A percentile compares a stretch with the other conserved stretches of the same genome.
These are phyloP conservation scores for Stigmatopora nigra DNA, from an alignment of 2,113 vertebrate species.

Conservation along the genomic window DNA sequence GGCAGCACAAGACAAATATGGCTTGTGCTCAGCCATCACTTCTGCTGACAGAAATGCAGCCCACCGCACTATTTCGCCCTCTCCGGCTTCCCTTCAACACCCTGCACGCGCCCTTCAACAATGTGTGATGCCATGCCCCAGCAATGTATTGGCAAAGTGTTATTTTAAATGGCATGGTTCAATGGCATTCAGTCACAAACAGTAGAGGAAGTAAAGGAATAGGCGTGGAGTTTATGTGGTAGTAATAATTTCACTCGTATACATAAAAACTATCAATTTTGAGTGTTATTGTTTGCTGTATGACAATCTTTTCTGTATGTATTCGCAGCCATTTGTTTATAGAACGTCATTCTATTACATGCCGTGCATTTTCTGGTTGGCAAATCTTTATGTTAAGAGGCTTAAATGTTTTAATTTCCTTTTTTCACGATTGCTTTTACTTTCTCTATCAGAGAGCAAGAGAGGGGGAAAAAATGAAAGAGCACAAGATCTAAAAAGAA, in stretches of 20 bases:
- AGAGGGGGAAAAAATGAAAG: neutral
- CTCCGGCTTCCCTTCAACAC: conserved; percentile 63
- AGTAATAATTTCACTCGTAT: too few relatives aligned
- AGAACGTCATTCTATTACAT: conserved; percentile 13
- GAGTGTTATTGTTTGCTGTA: conserved; percentile 18
- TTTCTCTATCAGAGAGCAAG: neutral
- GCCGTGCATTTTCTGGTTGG: conserved; percentile 6
- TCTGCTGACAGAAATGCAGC: conserved; percentile 79
- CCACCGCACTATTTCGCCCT: conserved; percentile 74
- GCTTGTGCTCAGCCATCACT: conserved; percentile 74
- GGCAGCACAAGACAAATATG: conserved; percentile 79
- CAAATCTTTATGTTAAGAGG: conserved; percentile 12
- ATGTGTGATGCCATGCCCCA: conserved; percentile 41
- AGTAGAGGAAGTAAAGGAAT: too few relatives aligned
- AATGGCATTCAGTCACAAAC: too few relatives aligned
- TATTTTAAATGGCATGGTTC: too few relatives aligned
- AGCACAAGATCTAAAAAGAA: neutral
- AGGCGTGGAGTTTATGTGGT: too few relatives aligned
- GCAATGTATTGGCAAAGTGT: conserved; percentile 41
- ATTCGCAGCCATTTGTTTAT: conserved; percentile 18
- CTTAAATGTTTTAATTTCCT: conserved; percentile 34
- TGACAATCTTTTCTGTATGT: neutral
- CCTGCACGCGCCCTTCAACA: conserved; percentile 71
- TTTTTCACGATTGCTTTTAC: conserved; percentile 5
- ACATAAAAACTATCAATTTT: too few relatives aligned